Base-by-base conservation (phyloP, 2,888 invertebrate genomes). In the Carabus problematicus region DNA sequence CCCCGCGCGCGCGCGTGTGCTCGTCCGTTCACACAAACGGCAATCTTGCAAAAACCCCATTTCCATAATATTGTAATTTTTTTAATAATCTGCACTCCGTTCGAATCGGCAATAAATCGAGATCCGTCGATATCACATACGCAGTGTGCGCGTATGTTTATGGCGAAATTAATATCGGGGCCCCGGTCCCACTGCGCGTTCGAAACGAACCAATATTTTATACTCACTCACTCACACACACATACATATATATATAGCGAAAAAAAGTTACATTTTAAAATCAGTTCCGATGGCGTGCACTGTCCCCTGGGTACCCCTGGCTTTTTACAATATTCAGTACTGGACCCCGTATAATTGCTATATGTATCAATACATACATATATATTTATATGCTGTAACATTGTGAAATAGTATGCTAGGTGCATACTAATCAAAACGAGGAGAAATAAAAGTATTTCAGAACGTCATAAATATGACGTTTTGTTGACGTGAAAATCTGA, bases 1-100 rank as follows among this genome's bases (percentile, higher is more conserved):
- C 6, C 16, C 2, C n/a, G 45, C 14, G 52, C 12, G 19, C 19
- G 19, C 12, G 14, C 19, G 16, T 14, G 16, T 14, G 9, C 19
- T 2, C 9, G 8, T 8, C 16, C 52, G 19, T 9, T n/a, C 7
- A 9, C 52, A 14, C 18, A 39, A 67, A 60, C 54, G 60, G 67
- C 60, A 60, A 67, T 67, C 67, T 67, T 67, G 67, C 67, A 67
- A 67, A 67, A 67, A 67, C 67, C 60, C 67, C 54, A 67, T 67
- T 67, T 67, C 67, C 67, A 67, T 67, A 67, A 67, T 67, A 67
- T 67, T 67, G 60, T 67, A 67, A 67, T 67, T 67, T 67, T 67
- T 67, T 60, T 67, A 67, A 67, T 67, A 67, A 67, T 67, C 67
- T 67, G 67, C 52, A 49, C 66, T 66, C 58, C 43, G 66, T 47